These are phyloP conservation scores for Electrophaes corylata DNA, from an alignment of 2,888 invertebrate genomes.

Conservation along the genomic window DNA sequence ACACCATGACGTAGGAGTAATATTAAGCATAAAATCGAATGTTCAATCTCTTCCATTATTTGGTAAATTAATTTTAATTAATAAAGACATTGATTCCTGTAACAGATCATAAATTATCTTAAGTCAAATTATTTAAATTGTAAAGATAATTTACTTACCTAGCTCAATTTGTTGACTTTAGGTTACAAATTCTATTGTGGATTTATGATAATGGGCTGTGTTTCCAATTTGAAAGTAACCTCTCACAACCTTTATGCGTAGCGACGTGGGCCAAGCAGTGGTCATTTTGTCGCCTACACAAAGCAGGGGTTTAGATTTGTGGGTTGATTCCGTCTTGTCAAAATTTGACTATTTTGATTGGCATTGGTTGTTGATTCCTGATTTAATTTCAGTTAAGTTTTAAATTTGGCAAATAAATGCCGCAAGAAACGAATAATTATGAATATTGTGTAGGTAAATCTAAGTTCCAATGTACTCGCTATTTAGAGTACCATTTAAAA, in stretches of 20 bases:
- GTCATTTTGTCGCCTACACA: not conserved
- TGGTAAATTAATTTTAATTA: constrained; percentile 40
- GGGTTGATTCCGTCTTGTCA: constrained; percentile 73
- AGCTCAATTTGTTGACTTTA: constrained; percentile 77
- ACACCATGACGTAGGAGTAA: constrained; percentile 58
- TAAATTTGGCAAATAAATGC: constrained; percentile 21
- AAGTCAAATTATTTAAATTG: constrained; percentile 49
- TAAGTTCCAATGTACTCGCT: constrained; percentile 46
- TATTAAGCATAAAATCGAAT: constrained; percentile 61
- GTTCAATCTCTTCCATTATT: constrained; percentile 53
- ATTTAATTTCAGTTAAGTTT: constrained; percentile 25
- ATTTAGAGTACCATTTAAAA: constrained; percentile 15
- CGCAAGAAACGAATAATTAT: constrained; percentile 13
- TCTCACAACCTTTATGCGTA: not conserved
- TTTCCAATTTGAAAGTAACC: constrained; percentile 60
- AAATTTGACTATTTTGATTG: constrained; percentile 64
- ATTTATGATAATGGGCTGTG: constrained; percentile 72
- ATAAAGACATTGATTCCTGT: constrained; percentile 40
- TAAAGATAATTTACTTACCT: constrained; percentile 56
- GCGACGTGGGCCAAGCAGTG: not conserved
- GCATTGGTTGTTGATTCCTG: constrained; percentile 46
- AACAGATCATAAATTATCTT: constrained; percentile 42
- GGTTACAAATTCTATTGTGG: constrained; percentile 67
- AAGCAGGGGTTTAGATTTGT: constrained; percentile 39
- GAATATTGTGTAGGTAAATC: constrained; percentile 31